Conservation (phyloP, 2,888 invertebrate species). For the Syrista parreyssii region DNA sequence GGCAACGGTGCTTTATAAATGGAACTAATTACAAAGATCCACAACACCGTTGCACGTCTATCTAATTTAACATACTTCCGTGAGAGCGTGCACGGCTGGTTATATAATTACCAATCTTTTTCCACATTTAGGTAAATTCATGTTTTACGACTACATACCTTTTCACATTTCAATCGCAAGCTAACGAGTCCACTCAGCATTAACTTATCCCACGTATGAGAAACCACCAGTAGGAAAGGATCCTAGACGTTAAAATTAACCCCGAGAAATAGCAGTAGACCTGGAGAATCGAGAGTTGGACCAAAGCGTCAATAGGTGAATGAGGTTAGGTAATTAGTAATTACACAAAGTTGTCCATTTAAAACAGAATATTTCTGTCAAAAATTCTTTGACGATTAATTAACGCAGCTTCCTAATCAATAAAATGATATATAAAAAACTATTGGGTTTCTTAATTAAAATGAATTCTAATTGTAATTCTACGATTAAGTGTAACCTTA, state of each 20-base stretch:
- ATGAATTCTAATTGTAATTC: neutral
- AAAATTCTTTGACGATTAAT: neutral
- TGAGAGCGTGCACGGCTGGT: neutral
- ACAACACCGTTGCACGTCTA: conserved; percentile 46
- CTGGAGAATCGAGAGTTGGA: neutral
- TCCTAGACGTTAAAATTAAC: neutral
- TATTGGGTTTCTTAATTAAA: neutral
- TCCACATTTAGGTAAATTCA: neutral
- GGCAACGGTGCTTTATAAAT: conserved; percentile 49
- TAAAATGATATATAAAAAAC: neutral
- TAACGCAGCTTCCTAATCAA: neutral
- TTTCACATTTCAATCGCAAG: neutral
- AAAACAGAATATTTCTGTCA: neutral
- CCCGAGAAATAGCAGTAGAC: neutral
- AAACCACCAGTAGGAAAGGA: neutral
- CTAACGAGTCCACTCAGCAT: neutral
- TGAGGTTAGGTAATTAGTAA: neutral
- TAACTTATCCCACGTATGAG: neutral
- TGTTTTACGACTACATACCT: neutral
- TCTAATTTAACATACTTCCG: conserved; percentile 34
- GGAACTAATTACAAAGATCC: conserved; percentile 59
- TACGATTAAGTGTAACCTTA: neutral
- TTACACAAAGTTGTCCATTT: neutral
- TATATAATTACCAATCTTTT: neutral
- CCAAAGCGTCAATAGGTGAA: neutral